These are phyloP conservation scores for Rhodeus uyekii DNA, from an alignment of 2,797 vertebrate genomes.

Conservation along the genomic window DNA sequence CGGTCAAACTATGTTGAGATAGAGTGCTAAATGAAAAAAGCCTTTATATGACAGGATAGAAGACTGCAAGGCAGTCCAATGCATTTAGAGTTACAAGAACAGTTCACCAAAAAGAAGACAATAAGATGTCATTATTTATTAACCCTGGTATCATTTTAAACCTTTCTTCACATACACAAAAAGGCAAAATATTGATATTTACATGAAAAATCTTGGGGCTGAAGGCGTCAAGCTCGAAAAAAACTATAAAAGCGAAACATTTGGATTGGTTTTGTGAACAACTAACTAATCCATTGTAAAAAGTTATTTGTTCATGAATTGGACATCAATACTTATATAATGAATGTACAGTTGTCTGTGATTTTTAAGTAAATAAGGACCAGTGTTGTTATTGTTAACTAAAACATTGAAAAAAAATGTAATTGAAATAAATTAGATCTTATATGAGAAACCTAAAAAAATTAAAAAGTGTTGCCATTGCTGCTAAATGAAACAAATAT, in stretches of 20 bases:
- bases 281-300: not conserved
- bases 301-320: not conserved
- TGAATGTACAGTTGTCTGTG: not conserved
- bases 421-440: not conserved
- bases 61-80: slow-evolving; percentile 31
- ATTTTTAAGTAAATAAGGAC: not conserved
- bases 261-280: not conserved
- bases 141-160: not conserved
- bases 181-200: not conserved
- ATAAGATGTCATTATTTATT: not conserved
- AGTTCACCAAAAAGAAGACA: not conserved
- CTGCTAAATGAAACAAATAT: not conserved
- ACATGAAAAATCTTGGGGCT: not conserved
- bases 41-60: slow-evolving; percentile 34
- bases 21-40: slow-evolving; percentile 49
- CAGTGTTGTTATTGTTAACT: not conserved
- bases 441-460: not conserved
- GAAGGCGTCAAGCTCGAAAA: not conserved
- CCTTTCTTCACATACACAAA: not conserved
- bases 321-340: not conserved
- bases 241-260: too few relatives aligned
- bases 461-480: not conserved
- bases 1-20: slow-evolving; percentile 35
- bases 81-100: slow-evolving; percentile 30
- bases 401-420: not conserved